Conservation (phyloP, 1,140 invertebrate genomes). For the Anadara kagoshimensis region DNA sequence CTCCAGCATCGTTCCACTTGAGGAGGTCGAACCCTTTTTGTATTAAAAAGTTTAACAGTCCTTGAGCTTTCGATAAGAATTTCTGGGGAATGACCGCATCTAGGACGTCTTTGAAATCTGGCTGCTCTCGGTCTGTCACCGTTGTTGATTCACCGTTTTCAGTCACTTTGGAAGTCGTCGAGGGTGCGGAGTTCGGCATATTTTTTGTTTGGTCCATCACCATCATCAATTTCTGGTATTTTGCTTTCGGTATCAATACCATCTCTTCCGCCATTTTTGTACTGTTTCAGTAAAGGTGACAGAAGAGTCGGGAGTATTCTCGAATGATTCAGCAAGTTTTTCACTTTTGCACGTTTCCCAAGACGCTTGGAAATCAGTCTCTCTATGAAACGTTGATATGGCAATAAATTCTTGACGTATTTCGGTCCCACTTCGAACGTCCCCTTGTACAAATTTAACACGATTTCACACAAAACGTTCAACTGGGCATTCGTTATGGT, state of each 20-base stretch:
- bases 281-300: slow-evolving; percentile 2
- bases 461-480: slow-evolving; percentile 21
- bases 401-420: slow-evolving; percentile 7
- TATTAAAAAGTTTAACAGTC: too few relatives aligned
- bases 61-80: too few relatives aligned
- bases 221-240: slow-evolving; percentile 9
- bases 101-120: too few relatives aligned
- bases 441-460: slow-evolving; percentile 25
- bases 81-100: too few relatives aligned
- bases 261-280: slow-evolving; percentile 18
- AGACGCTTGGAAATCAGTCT: background rate
- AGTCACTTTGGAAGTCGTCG: too few relatives aligned
- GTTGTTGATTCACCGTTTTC: too few relatives aligned
- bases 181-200: too few relatives aligned
- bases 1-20: too few relatives aligned
- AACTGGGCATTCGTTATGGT: slow-evolving; percentile 10
- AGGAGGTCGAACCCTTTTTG: too few relatives aligned
- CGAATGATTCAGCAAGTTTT: background rate
- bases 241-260: slow-evolving; percentile 1
- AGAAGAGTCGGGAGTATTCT: background rate
- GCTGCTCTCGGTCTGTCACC: too few relatives aligned
- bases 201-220: background rate
- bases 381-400: slow-evolving; percentile 7
- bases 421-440: background rate
- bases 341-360: background rate